Evolutionary conservation across 2,888 invertebrate genomes (phyloP), one percentile per base, ranked within the genome.

Genomic region (Napeogenes sylphis): DNA sequence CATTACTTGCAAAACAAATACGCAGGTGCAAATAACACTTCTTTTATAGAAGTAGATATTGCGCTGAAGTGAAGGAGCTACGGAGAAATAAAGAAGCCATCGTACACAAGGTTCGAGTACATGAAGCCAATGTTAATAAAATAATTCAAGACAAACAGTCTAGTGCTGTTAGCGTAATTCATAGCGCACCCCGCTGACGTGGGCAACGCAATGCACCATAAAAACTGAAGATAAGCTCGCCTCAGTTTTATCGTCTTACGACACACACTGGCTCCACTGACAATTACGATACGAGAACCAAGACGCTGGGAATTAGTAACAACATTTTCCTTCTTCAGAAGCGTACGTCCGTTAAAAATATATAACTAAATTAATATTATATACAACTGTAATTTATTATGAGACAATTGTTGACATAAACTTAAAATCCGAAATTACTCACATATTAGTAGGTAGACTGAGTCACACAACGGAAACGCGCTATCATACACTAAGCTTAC

Each of bases 181-280:
- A 69, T 61, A 71, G 68, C 66, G 64, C 67, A 70, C 70, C 69
- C 68, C 58, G 72, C 73, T 73, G 74, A 76, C 75, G 76, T 77
- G 73, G 73, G 69, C 75, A 71, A 77, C 78, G 76, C 79, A 82
- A 75, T 77, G 82, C 78, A 77, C 81, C 81, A 85, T 86, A 87
- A 88, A 85, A 87, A 82, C 78, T 68, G 76, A 79, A 86, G 87
- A 87, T 87, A 88, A 85, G 83, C 80, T 72, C 74, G 76, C 71
- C 77, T 81, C 81, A 75, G 75, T 86, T 85, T 87, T 87, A 87
- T 85, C 83, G 83, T 80, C 74, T 71, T 70, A 69, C 67, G 64
- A 59, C 68, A 70, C 65, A 67, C 33, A 62, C 58, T 62, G 63
- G 56, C 64, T 68, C 69, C 76, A 74, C 70, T 69, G 63, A 58